These are phyloP conservation scores for Steromphala cineraria DNA, from an alignment of 2,888 invertebrate genomes.

Conservation along the genomic window DNA sequence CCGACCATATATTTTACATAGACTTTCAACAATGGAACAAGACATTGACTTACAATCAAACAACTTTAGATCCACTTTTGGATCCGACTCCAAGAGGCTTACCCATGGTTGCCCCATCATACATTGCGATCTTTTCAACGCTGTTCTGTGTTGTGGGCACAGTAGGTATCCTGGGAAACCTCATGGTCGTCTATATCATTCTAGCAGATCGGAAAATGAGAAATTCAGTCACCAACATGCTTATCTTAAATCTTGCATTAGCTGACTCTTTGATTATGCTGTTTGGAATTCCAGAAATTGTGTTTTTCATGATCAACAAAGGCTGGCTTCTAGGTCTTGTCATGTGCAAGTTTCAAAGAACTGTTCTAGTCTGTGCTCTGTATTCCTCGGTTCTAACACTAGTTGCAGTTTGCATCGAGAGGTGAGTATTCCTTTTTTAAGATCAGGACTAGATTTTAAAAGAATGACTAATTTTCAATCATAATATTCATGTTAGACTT, in stretches of 20 bases:
- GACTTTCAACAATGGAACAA: not conserved
- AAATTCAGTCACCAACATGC: conserved; percentile 72
- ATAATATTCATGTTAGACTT: too few species aligned
- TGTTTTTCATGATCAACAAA: conserved; percentile 69
- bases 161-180: conserved; percentile 73
- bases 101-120: conserved; percentile 73
- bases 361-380: conserved; percentile 74
- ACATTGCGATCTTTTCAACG: conserved; percentile 64
- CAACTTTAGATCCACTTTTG: not conserved
- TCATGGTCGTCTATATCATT: conserved; percentile 71
- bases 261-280: conserved; percentile 72
- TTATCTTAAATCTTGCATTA: conserved; percentile 73
- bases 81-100: not conserved
- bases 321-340: conserved; percentile 71
- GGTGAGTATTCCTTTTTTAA: conserved; percentile 45
- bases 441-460: too few species aligned
- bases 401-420: conserved; percentile 76
- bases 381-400: conserved; percentile 77
- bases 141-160: conserved; percentile 70
- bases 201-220: conserved; percentile 71
- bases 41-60: not conserved
- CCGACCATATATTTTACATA: not conserved
- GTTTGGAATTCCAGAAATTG: conserved; percentile 74
- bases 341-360: conserved; percentile 74
- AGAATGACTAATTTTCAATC: too few species aligned